Evolutionary conservation across 2,113 vertebrate genomes (phyloP).

Genomic region (Eudyptes chrysolophus): DNA sequence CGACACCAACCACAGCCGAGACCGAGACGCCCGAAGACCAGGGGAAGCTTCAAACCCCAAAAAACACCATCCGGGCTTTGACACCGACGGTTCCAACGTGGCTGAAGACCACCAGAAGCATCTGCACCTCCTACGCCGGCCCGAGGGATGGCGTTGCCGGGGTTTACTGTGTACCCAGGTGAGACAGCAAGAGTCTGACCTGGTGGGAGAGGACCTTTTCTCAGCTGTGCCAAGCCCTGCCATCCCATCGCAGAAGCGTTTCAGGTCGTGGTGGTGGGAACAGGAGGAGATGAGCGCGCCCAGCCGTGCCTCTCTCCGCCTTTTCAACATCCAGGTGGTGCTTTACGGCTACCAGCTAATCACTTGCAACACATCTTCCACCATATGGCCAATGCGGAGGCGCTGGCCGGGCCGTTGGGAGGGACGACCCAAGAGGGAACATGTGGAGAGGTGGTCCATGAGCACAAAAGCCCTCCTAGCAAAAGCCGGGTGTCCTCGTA

Average conservation of each 20-base stretch:
- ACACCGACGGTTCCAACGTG: background rate
- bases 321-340: background rate
- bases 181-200: background rate
- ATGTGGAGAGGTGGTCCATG: background rate
- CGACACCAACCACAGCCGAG: background rate
- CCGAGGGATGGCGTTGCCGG: fast-evolving
- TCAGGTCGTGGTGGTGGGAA: background rate
- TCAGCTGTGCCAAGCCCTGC: background rate
- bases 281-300: background rate
- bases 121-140: fast-evolving
- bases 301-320: background rate
- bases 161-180: background rate
- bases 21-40: background rate
- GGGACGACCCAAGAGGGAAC: background rate
- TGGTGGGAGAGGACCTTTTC: background rate
- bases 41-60: background rate
- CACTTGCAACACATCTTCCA: background rate
- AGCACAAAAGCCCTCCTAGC: background rate
- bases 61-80: background rate
- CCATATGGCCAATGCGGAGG: background rate
- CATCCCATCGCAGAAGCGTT: background rate
- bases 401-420: fast-evolving
- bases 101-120: background rate
- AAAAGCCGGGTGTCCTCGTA: background rate
- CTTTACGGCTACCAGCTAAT: background rate